Conservation (phyloP, 2,113 vertebrate species). For the Cairina moschata region DNA sequence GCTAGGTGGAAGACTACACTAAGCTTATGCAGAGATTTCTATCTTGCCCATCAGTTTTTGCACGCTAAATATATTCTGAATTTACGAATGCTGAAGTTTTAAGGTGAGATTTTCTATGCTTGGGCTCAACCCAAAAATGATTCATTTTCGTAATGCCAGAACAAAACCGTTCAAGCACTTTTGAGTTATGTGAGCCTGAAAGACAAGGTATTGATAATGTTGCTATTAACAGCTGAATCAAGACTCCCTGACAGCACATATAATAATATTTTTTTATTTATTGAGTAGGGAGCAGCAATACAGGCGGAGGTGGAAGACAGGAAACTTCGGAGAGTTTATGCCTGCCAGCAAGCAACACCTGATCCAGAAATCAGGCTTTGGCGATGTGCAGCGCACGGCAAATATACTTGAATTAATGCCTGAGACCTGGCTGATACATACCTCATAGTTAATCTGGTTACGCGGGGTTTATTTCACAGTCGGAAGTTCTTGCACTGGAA, state of each 20-base stretch:
- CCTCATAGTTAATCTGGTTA: constrained; percentile 80
- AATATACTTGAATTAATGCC: constrained; percentile 70
- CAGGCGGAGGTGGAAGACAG: neutral
- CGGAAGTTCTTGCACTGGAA: constrained; percentile 76
- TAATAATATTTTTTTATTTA: constrained; percentile 41
- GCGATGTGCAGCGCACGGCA: neutral
- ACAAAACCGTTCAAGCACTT: constrained; percentile 23
- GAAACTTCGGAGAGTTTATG: constrained; percentile 17
- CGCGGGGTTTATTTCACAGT: constrained; percentile 79
- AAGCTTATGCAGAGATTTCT: constrained; percentile 39
- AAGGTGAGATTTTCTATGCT: constrained; percentile 44
- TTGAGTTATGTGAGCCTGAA: constrained; percentile 25
- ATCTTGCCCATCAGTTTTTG: constrained; percentile 23
- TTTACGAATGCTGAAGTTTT: constrained; percentile 28
- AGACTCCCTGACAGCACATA: constrained; percentile 19
- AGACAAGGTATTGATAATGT: constrained; percentile 64
- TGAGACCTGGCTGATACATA: constrained; percentile 69
- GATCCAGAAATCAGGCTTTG: constrained; percentile 30
- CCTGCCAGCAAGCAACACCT: constrained; percentile 26
- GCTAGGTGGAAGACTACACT: constrained; percentile 3
- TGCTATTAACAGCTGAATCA: constrained; percentile 51
- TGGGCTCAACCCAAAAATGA: constrained; percentile 20
- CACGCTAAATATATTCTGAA: constrained; percentile 11
- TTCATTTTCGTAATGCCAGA: constrained; percentile 21
- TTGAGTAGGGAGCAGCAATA: neutral